Evolutionary conservation across 2,888 invertebrate species (phyloP).

Genomic region (Ethmia dodecea): DNA sequence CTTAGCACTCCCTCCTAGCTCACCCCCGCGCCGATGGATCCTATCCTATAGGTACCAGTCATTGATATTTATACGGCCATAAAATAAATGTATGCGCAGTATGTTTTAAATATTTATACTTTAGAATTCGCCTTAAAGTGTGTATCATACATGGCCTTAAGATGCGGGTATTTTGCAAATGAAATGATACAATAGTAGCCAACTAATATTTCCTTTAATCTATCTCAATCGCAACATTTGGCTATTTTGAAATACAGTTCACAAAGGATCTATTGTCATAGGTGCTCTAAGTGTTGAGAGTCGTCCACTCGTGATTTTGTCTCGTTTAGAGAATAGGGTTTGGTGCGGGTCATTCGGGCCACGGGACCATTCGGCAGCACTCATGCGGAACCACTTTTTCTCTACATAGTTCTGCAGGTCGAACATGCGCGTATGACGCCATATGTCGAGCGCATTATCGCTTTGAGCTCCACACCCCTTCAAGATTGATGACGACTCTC

Average conservation of each 20-base stretch:
- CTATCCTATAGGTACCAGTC: slow-evolving; percentile 30
- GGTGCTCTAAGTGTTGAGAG: too few relatives aligned
- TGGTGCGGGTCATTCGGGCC: slow-evolving; percentile 53
- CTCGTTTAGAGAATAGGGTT: slow-evolving; percentile 33
- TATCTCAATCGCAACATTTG: slow-evolving; percentile 16
- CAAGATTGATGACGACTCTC: slow-evolving; percentile 69
- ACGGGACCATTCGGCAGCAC: slow-evolving; percentile 41
- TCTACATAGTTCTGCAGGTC: slow-evolving; percentile 31
- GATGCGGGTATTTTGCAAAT: slow-evolving; percentile 59
- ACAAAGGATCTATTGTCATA: slow-evolving; percentile 2
- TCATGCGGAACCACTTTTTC: slow-evolving; percentile 64
- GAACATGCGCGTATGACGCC: slow-evolving; percentile 41
- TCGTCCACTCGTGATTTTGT: too few relatives aligned
- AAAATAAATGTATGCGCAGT: slow-evolving; percentile 19
- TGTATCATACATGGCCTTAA: neutral
- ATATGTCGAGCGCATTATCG: slow-evolving; percentile 70
- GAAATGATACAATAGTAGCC: slow-evolving; percentile 9
- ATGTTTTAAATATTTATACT: slow-evolving; percentile 6
- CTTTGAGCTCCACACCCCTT: slow-evolving; percentile 49
- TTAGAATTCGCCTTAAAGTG: neutral
- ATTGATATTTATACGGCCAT: slow-evolving; percentile 40
- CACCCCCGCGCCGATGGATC: slow-evolving; percentile 36
- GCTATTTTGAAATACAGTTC: slow-evolving; percentile 7
- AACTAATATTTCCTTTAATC: slow-evolving; percentile 2
- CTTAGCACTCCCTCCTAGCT: slow-evolving; percentile 52